Evolutionary conservation across 2,113 vertebrate species (phyloP).

Genomic region (Opisthocomus hoazin): DNA sequence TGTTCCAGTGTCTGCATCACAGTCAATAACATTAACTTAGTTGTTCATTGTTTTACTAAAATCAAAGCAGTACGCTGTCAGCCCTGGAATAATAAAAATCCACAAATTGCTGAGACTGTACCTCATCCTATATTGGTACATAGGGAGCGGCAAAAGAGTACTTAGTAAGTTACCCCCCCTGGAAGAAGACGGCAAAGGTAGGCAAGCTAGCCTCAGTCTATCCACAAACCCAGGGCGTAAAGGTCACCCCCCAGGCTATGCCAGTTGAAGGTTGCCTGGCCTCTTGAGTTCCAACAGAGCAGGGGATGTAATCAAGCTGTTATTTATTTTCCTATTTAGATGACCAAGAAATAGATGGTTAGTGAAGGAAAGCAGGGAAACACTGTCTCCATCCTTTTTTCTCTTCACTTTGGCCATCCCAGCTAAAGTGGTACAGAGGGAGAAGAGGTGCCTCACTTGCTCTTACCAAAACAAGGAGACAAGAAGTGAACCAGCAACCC

Average conservation of each 20-base stretch:
- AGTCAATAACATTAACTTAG: not conserved
- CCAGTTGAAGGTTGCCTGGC: not conserved
- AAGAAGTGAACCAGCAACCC: fast-evolving
- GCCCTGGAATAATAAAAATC: not conserved
- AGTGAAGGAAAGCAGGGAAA: not conserved
- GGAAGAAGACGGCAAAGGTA: not conserved
- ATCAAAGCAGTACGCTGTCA: not conserved
- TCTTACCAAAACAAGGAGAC: not conserved
- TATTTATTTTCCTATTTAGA: not conserved
- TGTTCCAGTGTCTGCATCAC: not conserved
- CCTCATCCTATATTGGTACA: not conserved
- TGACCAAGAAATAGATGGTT: not conserved
- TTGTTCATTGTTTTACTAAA: not conserved
- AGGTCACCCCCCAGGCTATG: not conserved
- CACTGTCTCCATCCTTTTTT: not conserved
- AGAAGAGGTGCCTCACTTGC: not conserved
- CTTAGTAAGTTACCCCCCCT: not conserved
- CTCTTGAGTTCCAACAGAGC: not conserved
- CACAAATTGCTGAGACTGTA: not conserved
- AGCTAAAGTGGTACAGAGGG: not conserved
- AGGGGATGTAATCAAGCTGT: not conserved
- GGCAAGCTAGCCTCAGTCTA: not conserved
- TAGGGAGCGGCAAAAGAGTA: not conserved
- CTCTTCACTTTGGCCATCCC: not conserved
- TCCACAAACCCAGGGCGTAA: not conserved